These are phyloP conservation scores for Orthosia cruda DNA, from an alignment of 2,888 invertebrate genomes.

Conservation along the genomic window DNA sequence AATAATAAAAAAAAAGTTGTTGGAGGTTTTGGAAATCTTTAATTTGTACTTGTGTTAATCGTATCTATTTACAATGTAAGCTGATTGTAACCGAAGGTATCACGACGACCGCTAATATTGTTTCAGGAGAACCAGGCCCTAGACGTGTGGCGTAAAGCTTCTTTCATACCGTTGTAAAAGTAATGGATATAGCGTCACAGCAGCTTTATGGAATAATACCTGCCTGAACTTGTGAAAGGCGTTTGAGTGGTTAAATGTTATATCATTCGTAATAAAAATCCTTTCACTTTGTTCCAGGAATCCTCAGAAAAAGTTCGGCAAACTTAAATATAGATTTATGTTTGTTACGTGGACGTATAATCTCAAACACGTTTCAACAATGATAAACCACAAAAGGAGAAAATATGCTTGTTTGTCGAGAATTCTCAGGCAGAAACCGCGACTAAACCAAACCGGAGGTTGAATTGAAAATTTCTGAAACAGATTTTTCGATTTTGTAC, in stretches of 20 bases:
- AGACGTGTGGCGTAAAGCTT: not conserved
- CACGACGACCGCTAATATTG: not conserved
- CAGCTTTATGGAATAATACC: conserved; percentile 18
- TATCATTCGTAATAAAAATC: conserved; percentile 12
- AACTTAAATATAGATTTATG: conserved; percentile 21
- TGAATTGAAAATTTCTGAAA: conserved; percentile 19
- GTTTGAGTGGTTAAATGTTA: conserved; percentile 22
- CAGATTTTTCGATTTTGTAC: conserved; percentile 16
- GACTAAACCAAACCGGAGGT: not conserved
- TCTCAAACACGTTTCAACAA: conserved; percentile 19
- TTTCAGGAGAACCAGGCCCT: not conserved
- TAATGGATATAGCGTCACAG: conserved; percentile 21
- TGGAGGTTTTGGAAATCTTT: too few relatives aligned
- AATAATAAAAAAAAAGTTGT: too few relatives aligned
- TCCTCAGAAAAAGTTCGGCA: not conserved
- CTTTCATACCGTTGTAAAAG: conserved; percentile 6
- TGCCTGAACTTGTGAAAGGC: conserved; percentile 11
- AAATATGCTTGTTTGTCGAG: conserved; percentile 7
- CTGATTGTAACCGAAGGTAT: not conserved
- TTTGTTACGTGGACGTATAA: conserved; percentile 17
- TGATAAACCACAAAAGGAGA: conserved; percentile 3
- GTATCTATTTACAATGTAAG: too few relatives aligned
- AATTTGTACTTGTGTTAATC: too few relatives aligned
- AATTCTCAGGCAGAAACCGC: conserved; percentile 10
- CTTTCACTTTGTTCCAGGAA: conserved; percentile 11